Percentiles rank a stretch among this genome's conserved stretches.
phyloP scores from a whole-genome alignment of 2,113 vertebrate species.

The Notothenia coriiceps region DNA sequence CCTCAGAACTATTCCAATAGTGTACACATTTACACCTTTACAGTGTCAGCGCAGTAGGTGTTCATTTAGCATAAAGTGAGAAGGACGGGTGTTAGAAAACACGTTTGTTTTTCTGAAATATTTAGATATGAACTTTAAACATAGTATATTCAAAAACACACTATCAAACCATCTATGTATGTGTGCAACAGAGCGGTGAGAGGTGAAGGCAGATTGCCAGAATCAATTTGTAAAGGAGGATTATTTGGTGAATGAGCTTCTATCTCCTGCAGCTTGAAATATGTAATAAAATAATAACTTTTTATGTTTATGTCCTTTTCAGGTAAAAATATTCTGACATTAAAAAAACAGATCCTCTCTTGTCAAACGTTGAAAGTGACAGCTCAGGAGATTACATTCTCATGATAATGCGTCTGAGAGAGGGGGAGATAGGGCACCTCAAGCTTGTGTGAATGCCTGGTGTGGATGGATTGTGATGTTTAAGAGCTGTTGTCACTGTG shows the following conservation, averaged over 20 bases:
- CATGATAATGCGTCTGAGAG: background rate
- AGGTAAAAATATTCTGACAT: background rate
- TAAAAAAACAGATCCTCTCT: background rate
- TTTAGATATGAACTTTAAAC: background rate
- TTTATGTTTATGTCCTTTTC: background rate
- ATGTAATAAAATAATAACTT: background rate
- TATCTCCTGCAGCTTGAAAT: background rate
- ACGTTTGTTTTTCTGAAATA: background rate
- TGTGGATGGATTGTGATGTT: conserved; percentile 8
- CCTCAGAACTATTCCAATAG: too few species aligned
- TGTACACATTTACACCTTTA: too few species aligned
- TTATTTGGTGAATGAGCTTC: background rate
- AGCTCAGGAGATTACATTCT: conserved; percentile 18
- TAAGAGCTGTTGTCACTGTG: conserved; percentile 18
- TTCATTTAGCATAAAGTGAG: too few species aligned
- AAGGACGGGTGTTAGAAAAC: too few species aligned
- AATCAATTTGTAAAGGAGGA: background rate
- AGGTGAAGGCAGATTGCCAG: background rate
- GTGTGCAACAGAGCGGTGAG: too few species aligned
- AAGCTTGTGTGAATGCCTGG: background rate
- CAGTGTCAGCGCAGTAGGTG: too few species aligned
- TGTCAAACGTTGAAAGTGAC: background rate
- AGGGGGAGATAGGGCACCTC: background rate
- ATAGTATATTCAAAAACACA: background rate
- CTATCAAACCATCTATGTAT: background rate